Evolutionary conservation across 2,888 invertebrate species (phyloP), one percentile per base, ranked within the genome.

Genomic region (Muscina levida): DNA sequence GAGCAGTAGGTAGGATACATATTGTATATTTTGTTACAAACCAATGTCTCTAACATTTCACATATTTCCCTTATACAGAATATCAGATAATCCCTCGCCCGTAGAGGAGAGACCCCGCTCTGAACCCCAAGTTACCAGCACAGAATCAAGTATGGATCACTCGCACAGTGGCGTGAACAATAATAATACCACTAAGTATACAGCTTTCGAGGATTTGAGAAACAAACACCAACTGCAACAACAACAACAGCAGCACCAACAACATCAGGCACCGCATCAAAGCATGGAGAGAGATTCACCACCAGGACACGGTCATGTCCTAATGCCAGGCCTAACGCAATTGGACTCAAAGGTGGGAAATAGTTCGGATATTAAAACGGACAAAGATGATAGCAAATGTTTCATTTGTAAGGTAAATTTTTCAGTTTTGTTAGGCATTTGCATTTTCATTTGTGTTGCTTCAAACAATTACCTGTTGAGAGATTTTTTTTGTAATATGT

Each of bases 341-440:
- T 84, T 88, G 89, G 89, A 89, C 89, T 82, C 89, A 89, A 89
- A 89, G 89, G 89, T 89, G 89, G 89, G 89, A 86, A 88, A 89
- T 85, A 89, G 88, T 89, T 89, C 89, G 87, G 89, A 89, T 85
- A 87, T 87, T 84, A 89, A 91, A 87, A 89, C 91, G 84, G 93
- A 92, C 87, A 77, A 72, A 75, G 92, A 93, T 84, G 91, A 91
- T 87, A 93, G 93, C 89, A 94, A 94, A 90, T 95, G 95, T 91
- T 92, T 94, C 88, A 94, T 95, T 89, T 95, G 95, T 91, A 93
- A 94, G 93, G 94, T 94, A 91, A 93, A 94, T 86, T 87, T 86
- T 86, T 87, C 82, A 85, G 88, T 88, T 88, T 53, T 42, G 62
- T 39, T 62, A 62, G 62, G 53, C 17, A n/a, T 59, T 74, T 62